A percentile compares a stretch with the other conserved stretches of the same genome.
Evolutionary conservation across 2,797 vertebrate species (phyloP).

Genomic region (Megaceryle alcyon): DNA sequence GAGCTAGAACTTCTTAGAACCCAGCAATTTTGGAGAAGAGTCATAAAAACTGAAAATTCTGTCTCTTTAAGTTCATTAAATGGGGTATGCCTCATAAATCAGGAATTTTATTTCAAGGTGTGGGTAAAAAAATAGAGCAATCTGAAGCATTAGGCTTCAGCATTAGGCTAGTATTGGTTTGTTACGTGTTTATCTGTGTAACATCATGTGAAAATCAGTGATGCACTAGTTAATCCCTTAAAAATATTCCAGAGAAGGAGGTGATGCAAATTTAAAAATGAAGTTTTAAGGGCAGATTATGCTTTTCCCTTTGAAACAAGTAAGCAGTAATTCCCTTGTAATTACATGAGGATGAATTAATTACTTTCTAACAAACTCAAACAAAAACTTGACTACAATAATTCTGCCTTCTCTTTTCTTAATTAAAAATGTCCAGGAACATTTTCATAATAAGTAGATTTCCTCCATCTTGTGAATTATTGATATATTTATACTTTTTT

Average conservation of each 20-base stretch:
- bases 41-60: background rate
- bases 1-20: background rate
- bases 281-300: slow-evolving; percentile 28
- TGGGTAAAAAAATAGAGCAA: background rate
- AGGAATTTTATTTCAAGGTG: background rate
- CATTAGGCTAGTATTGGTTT: background rate
- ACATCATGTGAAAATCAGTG: background rate
- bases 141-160: background rate
- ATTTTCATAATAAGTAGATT: background rate
- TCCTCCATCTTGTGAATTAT: background rate
- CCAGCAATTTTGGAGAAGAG: background rate
- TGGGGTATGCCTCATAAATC: background rate
- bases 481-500: background rate
- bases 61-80: background rate
- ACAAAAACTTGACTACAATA: slow-evolving; percentile 11
- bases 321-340: slow-evolving; percentile 29
- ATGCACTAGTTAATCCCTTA: background rate
- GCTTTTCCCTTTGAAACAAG: slow-evolving; percentile 38
- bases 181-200: background rate
- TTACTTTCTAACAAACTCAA: slow-evolving; percentile 59
- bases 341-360: slow-evolving; percentile 43
- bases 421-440: slow-evolving; percentile 24
- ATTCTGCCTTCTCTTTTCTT: background rate
- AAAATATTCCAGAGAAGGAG: background rate
- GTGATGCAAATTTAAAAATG: background rate